Conservation (phyloP, 2,113 vertebrate species). For the Bungarus multicinctus region DNA sequence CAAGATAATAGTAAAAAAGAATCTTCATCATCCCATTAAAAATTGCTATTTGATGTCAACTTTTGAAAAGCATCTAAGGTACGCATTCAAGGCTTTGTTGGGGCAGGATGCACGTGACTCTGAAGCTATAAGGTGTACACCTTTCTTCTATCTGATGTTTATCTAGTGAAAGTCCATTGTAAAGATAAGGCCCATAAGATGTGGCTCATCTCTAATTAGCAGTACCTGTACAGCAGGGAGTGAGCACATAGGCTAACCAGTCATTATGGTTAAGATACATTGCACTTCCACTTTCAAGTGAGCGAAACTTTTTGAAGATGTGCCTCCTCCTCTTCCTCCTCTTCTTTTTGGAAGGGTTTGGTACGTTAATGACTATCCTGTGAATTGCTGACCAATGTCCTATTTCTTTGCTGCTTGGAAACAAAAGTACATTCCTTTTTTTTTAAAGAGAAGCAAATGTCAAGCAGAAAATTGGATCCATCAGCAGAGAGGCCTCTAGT, state of each 20-base stretch:
- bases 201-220: background rate
- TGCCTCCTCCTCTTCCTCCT: background rate
- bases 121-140: background rate
- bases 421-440: background rate
- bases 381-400: background rate
- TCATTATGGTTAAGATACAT: background rate
- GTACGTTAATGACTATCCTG: background rate
- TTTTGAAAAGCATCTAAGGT: background rate
- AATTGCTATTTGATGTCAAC: background rate
- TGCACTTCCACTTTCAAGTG: background rate
- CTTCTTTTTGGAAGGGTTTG: background rate
- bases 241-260: background rate
- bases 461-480: background rate
- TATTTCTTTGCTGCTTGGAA: background rate
- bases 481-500: background rate
- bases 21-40: background rate
- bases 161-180: background rate
- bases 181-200: background rate
- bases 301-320: background rate
- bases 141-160: background rate
- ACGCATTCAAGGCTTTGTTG: background rate
- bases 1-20: background rate
- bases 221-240: background rate
- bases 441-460: background rate
- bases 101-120: background rate